Evolutionary conservation across 2,888 invertebrate species (phyloP), one percentile per base, ranked within the genome.

Genomic region (Athalia cordata): DNA sequence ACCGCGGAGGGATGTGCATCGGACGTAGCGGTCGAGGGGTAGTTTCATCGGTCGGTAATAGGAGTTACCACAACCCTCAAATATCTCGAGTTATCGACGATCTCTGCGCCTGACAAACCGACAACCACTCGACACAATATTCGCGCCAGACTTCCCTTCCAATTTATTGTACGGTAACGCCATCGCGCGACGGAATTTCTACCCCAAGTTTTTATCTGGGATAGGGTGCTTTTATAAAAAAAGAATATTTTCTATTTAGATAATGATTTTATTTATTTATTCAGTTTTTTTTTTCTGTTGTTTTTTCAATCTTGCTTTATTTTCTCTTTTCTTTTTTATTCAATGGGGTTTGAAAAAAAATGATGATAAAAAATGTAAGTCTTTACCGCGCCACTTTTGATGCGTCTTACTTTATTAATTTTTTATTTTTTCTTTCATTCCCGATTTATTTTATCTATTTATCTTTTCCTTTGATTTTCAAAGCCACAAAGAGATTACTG

Each of bases 31-130:
- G n/a, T 47, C 5, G 7, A 13, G 13, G 72, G 72, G 72, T 72
- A 59, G 59, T 72, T 72, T 72, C 59, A 13, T 72, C 72, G 47
- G 72, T 72, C 59, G 72, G 72, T 72, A 72, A 72, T 3, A n/a
- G 3, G 47, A 45, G 43, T 8, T 59, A 57, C 15, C 4, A 49
- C n/a, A 29, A 13, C 8, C 15, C 47, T 15, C 3, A 45, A 57
- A 59, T 13, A 13, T 59, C 45, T 8, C n/a, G 8, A 13, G 13
- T 59, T 72, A 72, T 45, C 72, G 72, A 72, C 72, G 57, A 72
- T 7, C 47, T 72, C 29, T 29, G 29, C 29, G 47, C 13, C 13
- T 5, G 59, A 59, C 15, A 47, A n/a, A 72, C 57, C 72, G 72
- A 72, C 57, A 4, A 29, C 29, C 29, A 29, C 29, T 29, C 29